Conservation (phyloP, 2,888 invertebrate genomes). For the Thalpophila matura region DNA sequence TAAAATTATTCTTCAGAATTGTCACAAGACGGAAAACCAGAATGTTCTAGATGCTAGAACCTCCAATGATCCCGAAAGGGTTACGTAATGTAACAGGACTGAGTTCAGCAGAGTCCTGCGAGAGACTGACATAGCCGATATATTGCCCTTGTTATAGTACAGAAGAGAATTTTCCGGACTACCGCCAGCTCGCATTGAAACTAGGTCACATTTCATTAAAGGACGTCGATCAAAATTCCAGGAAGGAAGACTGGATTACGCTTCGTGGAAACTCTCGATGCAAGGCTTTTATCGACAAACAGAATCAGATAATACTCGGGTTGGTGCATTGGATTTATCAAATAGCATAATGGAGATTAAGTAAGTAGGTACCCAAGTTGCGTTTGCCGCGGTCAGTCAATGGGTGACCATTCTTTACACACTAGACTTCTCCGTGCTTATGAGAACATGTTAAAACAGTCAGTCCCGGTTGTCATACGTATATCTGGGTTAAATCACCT, state of each 20-base stretch:
- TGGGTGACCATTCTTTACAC: too few relatives aligned
- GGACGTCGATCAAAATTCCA: constrained; percentile 21
- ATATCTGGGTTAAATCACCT: too few relatives aligned
- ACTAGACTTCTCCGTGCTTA: too few relatives aligned
- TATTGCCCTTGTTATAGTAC: not conserved
- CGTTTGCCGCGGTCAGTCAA: too few relatives aligned
- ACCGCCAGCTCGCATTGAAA: constrained; percentile 22
- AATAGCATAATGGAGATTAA: too few relatives aligned
- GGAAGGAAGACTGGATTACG: constrained; percentile 8
- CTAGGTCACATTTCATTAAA: constrained; percentile 34
- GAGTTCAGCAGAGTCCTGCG: not conserved
- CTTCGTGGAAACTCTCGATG: constrained; percentile 16
- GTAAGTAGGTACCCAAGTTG: too few relatives aligned
- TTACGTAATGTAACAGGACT: constrained; percentile 1
- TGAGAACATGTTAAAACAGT: too few relatives aligned
- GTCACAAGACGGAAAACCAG: too few relatives aligned
- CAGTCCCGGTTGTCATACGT: too few relatives aligned
- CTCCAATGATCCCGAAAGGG: not conserved
- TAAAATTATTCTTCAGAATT: too few relatives aligned
- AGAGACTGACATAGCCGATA: constrained; percentile 6
- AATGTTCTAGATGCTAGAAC: constrained; percentile 4
- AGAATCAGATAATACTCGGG: not conserved
- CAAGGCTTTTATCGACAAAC: not conserved
- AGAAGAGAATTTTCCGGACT: constrained; percentile 21
- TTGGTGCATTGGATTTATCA: not conserved